phyloP scores from a whole-genome alignment of 2,888 invertebrate species.

The Apoda limacodes region DNA sequence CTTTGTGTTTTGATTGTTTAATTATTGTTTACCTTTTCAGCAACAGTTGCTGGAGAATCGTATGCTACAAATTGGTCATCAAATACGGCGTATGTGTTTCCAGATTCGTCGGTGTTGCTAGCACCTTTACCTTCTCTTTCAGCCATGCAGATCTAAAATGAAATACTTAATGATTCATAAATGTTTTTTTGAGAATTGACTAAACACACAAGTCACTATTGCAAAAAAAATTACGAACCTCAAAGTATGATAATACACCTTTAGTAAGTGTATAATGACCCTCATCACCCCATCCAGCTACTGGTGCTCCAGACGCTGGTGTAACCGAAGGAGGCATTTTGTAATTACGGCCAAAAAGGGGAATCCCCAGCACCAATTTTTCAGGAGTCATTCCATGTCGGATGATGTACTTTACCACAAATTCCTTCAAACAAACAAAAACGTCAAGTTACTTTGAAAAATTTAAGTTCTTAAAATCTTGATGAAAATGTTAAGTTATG shows the following conservation, averaged over 20 bases:
- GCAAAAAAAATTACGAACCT: conserved; percentile 62
- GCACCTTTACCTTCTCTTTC: conserved; percentile 67
- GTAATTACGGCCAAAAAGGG: conserved; percentile 80
- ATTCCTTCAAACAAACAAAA: conserved; percentile 72
- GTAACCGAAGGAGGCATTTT: conserved; percentile 68
- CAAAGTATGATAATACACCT: conserved; percentile 79
- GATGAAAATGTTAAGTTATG: too few relatives aligned
- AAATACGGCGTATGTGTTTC: conserved; percentile 74
- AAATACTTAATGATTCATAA: background rate
- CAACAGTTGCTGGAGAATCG: conserved; percentile 76
- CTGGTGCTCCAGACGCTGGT: conserved; percentile 68
- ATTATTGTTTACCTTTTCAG: conserved; percentile 67
- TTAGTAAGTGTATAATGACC: conserved; percentile 76
- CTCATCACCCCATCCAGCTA: conserved; percentile 72
- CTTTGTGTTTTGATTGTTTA: background rate
- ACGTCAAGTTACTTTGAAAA: too few relatives aligned
- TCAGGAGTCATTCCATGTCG: conserved; percentile 73
- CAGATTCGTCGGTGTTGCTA: conserved; percentile 68
- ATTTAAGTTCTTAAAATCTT: too few relatives aligned
- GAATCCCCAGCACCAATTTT: conserved; percentile 79
- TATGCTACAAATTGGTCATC: conserved; percentile 87
- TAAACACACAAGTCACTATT: background rate
- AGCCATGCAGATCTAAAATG: conserved; percentile 63
- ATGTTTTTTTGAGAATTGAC: background rate
- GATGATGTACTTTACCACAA: conserved; percentile 75